phyloP scores from a whole-genome alignment of 2,888 invertebrate species.

The Cerastis rubricosa region DNA sequence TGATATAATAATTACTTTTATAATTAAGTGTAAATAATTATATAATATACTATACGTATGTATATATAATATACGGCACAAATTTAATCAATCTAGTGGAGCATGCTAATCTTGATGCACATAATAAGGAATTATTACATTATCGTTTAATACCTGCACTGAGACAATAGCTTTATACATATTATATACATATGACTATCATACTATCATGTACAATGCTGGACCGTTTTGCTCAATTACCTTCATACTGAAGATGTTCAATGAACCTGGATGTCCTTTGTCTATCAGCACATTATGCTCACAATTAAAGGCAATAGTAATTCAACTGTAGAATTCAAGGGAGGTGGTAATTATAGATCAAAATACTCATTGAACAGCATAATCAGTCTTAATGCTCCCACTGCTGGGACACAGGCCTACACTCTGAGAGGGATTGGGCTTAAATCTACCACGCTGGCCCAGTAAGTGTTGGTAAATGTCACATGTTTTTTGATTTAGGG shows the following conservation, averaged over 20 bases:
- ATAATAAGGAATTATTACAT: conserved; percentile 70
- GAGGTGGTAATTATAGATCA: conserved; percentile 6
- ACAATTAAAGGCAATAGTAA: conserved; percentile 10
- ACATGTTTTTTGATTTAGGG: no score
- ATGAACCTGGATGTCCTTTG: conserved; percentile 48
- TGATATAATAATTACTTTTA: background rate
- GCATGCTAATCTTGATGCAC: conserved; percentile 69
- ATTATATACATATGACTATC: background rate
- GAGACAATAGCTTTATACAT: conserved; percentile 26
- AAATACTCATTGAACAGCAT: background rate
- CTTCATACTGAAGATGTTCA: conserved; percentile 41
- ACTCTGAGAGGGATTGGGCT: background rate
- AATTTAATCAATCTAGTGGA: conserved; percentile 67
- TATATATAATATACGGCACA: conserved; percentile 20
- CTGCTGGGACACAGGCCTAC: background rate
- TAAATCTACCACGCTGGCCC: background rate
- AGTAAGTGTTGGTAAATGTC: background rate
- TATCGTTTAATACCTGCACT: conserved; percentile 48
- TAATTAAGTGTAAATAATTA: conserved; percentile 26
- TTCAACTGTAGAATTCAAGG: conserved; percentile 9
- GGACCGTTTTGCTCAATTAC: conserved; percentile 45
- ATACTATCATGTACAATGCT: conserved; percentile 14
- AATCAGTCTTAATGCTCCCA: background rate
- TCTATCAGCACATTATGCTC: conserved; percentile 15
- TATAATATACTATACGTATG: no score